phyloP scores from a whole-genome alignment of 1,140 invertebrate species.

The Popillia japonica region DNA sequence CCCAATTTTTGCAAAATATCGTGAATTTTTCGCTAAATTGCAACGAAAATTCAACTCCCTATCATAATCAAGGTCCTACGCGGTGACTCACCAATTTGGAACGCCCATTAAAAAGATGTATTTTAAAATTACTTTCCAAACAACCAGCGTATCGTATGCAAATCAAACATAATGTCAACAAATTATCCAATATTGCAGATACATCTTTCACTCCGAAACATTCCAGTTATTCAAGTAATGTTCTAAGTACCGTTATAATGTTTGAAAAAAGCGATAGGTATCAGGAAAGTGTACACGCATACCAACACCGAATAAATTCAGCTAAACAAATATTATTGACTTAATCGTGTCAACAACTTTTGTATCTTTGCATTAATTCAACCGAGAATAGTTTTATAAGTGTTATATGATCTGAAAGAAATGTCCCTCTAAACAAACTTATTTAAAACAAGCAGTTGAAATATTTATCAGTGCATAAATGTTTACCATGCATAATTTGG shows the following conservation, averaged over 20 bases:
- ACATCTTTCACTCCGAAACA: not conserved
- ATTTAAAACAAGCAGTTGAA: no score
- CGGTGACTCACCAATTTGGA: no score
- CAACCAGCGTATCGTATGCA: not conserved
- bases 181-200: not conserved
- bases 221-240: not conserved
- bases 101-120: not conserved
- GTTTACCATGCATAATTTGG: not conserved
- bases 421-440: no score
- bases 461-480: no score
- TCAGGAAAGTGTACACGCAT: constrained; percentile 5
- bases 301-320: not conserved
- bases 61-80: no score
- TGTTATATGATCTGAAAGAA: no score
- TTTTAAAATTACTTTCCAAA: not conserved
- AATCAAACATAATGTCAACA: not conserved
- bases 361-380: not conserved
- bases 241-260: not conserved
- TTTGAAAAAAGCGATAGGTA: constrained; percentile 15
- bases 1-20: no score
- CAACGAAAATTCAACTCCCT: no score
- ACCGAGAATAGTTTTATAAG: not conserved
- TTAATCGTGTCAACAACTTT: not conserved
- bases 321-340: constrained; percentile 1
- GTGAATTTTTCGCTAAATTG: no score